A percentile compares a stretch with the other conserved stretches of the same genome.
Conservation (phyloP, 2,113 vertebrate species). For the Myiopsitta monachus region DNA sequence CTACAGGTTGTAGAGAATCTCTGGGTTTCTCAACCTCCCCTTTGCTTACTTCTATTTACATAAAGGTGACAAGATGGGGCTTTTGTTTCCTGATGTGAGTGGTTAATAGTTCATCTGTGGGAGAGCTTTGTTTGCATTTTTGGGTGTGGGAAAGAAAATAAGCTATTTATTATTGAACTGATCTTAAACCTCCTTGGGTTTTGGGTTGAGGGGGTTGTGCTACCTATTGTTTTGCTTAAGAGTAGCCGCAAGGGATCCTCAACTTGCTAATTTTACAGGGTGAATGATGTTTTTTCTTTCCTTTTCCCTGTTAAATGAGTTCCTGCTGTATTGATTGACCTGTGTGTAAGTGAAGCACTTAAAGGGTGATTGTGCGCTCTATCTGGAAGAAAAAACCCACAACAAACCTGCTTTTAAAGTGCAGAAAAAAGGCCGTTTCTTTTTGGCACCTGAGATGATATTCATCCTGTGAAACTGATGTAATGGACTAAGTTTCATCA, state of each 20-base stretch:
- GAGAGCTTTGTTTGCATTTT: conserved; percentile 27
- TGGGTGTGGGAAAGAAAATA: not conserved
- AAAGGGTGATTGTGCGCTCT: not conserved
- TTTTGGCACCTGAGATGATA: not conserved
- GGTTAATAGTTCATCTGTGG: not conserved
- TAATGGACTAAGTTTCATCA: not conserved
- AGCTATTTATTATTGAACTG: not conserved
- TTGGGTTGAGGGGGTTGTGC: not conserved
- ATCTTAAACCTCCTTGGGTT: not conserved
- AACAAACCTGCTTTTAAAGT: not conserved
- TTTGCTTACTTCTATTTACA: conserved; percentile 10
- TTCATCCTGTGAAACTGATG: not conserved
- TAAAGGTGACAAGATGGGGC: conserved; percentile 8
- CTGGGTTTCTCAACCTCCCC: not conserved
- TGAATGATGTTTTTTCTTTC: not conserved
- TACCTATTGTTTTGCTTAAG: not conserved
- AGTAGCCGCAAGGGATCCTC: not conserved
- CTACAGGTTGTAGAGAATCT: conserved; percentile 37
- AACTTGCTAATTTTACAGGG: not conserved
- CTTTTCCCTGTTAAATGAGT: not conserved
- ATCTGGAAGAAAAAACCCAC: not conserved
- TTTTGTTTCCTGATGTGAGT: conserved; percentile 50
- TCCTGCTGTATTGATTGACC: not conserved
- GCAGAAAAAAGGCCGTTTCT: not conserved
- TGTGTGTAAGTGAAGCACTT: not conserved